These are phyloP conservation scores for Latrodectus geometricus DNA, from an alignment of 1,140 invertebrate genomes.

Conservation along the genomic window DNA sequence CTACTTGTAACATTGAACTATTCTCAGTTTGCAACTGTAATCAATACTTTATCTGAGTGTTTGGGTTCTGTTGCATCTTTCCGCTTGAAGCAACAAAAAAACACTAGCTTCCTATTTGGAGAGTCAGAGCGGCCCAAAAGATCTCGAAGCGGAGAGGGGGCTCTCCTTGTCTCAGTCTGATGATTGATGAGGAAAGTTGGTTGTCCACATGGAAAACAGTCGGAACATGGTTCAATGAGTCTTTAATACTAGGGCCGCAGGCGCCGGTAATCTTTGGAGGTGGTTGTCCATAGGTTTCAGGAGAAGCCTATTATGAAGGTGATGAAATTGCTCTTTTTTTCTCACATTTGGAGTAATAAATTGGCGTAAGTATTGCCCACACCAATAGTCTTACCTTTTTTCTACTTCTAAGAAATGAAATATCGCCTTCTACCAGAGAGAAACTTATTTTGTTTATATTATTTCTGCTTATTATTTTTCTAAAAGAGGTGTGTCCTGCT, in stretches of 20 bases:
- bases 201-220: conserved; percentile 3
- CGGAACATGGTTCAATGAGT: conserved; percentile 1
- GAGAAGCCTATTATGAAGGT: background rate
- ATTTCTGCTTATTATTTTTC: no score
- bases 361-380: background rate
- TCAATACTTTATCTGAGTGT: no score
- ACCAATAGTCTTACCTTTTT: background rate
- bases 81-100: no score
- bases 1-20: background rate
- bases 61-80: background rate
- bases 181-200: conserved; percentile 12
- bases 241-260: conserved; percentile 20
- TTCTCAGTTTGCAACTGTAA: background rate
- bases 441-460: no score
- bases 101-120: no score
- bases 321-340: background rate
- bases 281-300: no score
- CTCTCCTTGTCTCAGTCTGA: background rate
- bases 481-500: no score
- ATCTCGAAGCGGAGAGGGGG: background rate
- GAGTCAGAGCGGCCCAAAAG: no score
- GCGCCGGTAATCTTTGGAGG: background rate
- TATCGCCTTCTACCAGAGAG: background rate
- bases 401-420: background rate
- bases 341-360: no score